phyloP scores from a whole-genome alignment of 1,140 invertebrate species.

The Nylanderia fulva region DNA sequence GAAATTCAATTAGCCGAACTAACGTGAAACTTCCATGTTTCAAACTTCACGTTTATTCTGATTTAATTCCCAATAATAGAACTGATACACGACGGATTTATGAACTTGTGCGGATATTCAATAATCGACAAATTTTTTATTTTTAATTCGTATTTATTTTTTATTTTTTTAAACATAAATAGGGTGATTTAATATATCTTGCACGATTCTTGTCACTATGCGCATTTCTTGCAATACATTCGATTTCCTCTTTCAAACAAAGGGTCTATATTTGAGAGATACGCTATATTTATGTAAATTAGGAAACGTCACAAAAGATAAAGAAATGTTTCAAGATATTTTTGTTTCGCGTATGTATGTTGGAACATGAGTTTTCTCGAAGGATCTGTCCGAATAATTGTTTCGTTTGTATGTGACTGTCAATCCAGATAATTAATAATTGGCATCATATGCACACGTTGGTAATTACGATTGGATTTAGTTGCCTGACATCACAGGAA shows the following conservation, averaged over 20 bases:
- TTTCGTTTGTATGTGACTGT: conserved; percentile 5
- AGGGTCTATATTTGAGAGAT: not conserved
- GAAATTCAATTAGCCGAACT: conserved; percentile 41
- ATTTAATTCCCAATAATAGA: conserved; percentile 28
- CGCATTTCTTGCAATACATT: not conserved
- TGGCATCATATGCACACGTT: not conserved
- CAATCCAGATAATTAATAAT: conserved; percentile 40
- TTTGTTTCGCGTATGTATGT: not conserved
- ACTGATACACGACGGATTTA: conserved; percentile 16
- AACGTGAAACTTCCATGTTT: conserved; percentile 17
- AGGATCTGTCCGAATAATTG: not conserved
- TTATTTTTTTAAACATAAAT: not conserved
- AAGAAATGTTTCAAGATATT: not conserved
- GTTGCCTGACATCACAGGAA: conserved; percentile 22
- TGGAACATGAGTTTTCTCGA: not conserved
- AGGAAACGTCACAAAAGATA: not conserved
- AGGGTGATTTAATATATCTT: not conserved
- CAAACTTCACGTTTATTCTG: conserved; percentile 5
- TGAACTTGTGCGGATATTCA: not conserved
- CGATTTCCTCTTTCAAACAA: conserved; percentile 2
- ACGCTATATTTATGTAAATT: not conserved
- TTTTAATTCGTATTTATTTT: conserved; percentile 8
- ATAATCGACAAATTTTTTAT: not conserved
- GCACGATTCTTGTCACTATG: not conserved
- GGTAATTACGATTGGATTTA: conserved; percentile 22